Evolutionary conservation across 2,113 vertebrate species (phyloP).

Genomic region (Chascanopsetta lugubris): DNA sequence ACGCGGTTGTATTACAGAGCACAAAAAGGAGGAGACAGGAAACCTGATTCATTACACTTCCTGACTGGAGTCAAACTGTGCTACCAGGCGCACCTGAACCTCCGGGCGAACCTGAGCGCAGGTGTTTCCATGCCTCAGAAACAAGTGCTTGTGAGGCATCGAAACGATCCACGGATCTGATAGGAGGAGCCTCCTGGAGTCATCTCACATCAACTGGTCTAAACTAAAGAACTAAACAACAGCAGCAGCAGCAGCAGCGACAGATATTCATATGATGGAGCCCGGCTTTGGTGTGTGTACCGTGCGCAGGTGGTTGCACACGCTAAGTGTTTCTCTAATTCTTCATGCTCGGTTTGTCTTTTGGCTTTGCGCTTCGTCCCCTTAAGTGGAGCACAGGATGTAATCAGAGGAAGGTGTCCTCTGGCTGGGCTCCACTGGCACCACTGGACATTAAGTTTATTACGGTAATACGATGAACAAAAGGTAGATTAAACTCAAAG

Average conservation of each 20-base stretch:
- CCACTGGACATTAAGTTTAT: constrained; percentile 9
- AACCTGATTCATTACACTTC: background rate
- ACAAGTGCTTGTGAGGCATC: constrained; percentile 16
- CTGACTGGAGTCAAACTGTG: background rate
- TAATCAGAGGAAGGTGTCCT: constrained; percentile 11
- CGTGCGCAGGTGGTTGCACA: background rate
- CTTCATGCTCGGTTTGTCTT: constrained; percentile 8
- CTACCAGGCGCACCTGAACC: background rate
- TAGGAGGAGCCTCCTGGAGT: constrained; percentile 31
- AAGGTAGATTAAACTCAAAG: constrained; percentile 4
- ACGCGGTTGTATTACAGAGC: no score
- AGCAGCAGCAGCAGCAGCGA: constrained; percentile 7
- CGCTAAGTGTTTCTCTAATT: background rate
- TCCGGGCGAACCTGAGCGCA: background rate
- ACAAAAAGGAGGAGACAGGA: no score
- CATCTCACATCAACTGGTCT: constrained; percentile 38
- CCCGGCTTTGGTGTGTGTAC: constrained; percentile 5
- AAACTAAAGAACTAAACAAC: no score
- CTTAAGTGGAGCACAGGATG: constrained; percentile 13
- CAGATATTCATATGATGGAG: constrained; percentile 44
- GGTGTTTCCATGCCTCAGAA: background rate
- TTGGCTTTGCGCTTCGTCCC: background rate
- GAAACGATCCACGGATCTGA: constrained; percentile 20
- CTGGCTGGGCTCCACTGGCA: constrained; percentile 3
- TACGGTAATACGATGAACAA: background rate